Evolutionary conservation across 2,888 invertebrate genomes (phyloP).

Genomic region (Hirtodrosophila histrioides): DNA sequence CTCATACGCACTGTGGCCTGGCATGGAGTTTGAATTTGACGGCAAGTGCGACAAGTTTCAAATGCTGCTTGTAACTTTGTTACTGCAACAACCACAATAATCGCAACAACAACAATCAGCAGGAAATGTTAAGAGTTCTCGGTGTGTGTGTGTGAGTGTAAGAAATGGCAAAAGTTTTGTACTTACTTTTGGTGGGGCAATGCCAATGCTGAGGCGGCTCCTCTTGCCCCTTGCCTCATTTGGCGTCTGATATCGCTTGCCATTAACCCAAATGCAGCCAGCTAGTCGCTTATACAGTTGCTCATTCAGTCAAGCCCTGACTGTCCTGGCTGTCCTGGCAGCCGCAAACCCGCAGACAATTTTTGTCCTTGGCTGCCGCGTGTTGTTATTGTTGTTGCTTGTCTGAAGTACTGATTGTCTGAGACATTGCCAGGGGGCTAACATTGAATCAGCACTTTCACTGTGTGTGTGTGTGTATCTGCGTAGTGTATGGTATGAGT

Average conservation of each 20-base stretch:
- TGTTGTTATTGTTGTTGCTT: conserved; percentile 14
- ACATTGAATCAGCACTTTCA: conserved; percentile 46
- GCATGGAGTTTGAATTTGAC: conserved; percentile 47
- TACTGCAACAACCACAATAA: conserved; percentile 36
- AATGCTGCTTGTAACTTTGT: conserved; percentile 79
- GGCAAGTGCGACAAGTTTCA: conserved; percentile 62
- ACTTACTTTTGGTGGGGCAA: conserved; percentile 65
- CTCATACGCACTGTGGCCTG: conserved; percentile 69
- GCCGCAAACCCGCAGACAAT: conserved; percentile 45
- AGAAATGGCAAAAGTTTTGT: conserved; percentile 71
- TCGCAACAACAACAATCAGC: conserved; percentile 30
- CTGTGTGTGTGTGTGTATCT: conserved; percentile 18
- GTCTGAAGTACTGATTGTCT: conserved; percentile 57
- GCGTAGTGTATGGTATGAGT: conserved; percentile 8
- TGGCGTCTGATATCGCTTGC: conserved; percentile 31
- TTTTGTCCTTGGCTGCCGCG: conserved; percentile 41
- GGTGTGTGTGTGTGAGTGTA: conserved; percentile 30
- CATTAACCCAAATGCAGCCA: conserved; percentile 53
- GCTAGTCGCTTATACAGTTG: conserved; percentile 44
- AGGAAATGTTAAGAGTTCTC: conserved; percentile 64
- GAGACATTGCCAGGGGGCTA: conserved; percentile 41
- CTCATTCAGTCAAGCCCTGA: conserved; percentile 57
- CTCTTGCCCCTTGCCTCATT: conserved; percentile 1
- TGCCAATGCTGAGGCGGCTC: conserved; percentile 29
- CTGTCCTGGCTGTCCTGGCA: conserved; percentile 6